Conservation (phyloP, 23 tunicate species). For the Halocynthia roretzi region DNA sequence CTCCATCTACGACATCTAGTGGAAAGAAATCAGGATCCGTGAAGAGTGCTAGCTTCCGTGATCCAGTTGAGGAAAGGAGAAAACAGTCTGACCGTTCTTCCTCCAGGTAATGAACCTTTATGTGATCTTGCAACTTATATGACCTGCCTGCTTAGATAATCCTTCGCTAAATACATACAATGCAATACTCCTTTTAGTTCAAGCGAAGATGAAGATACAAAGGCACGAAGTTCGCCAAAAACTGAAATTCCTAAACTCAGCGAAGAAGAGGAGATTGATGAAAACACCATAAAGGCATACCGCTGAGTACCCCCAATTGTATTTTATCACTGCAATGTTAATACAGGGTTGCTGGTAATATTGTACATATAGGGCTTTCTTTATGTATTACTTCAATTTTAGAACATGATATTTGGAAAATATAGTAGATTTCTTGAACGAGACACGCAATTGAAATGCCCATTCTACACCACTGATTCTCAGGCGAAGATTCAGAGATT, state of each 20-base stretch:
- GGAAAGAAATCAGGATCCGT: conserved; percentile 24
- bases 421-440: too few relatives aligned
- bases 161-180: not conserved
- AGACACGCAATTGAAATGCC: too few relatives aligned
- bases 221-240: not conserved
- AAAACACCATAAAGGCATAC: conserved; percentile 20
- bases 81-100: not conserved
- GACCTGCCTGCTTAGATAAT: not conserved
- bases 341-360: too few relatives aligned
- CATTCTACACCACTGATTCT: too few relatives aligned
- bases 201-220: conserved; percentile 20
- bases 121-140: not conserved
- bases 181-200: not conserved
- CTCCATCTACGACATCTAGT: conserved; percentile 26
- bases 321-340: not conserved
- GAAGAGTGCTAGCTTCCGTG: conserved; percentile 47
- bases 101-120: not conserved
- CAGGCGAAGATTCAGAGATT: too few relatives aligned
- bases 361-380: too few relatives aligned
- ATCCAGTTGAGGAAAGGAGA: conserved; percentile 13
- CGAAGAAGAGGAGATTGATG: conserved; percentile 17
- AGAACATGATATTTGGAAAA: too few relatives aligned
- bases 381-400: too few relatives aligned
- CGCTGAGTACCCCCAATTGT: not conserved
- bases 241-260: not conserved